Conservation (phyloP, 2,797 vertebrate species). For the Lacerta bilineata region DNA sequence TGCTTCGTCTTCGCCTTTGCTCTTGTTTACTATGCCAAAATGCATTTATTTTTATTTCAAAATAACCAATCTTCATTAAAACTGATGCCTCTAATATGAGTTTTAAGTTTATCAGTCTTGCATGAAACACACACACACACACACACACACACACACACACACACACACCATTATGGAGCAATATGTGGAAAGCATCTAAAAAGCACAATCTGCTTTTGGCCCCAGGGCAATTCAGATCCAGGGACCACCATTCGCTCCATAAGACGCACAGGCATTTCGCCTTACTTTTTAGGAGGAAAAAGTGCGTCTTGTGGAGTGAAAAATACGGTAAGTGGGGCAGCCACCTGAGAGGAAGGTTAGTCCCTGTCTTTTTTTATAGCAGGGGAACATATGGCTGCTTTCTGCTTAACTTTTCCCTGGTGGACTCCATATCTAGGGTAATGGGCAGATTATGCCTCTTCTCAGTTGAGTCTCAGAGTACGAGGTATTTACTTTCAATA, state of each 20-base stretch:
- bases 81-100: background rate
- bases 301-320: too few relatives aligned
- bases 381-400: background rate
- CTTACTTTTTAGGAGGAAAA: too few relatives aligned
- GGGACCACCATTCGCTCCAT: too few relatives aligned
- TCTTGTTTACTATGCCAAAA: background rate
- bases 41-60: background rate
- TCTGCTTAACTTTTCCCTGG: background rate
- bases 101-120: background rate
- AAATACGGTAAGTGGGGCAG: background rate
- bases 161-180: too few relatives aligned
- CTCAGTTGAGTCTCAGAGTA: background rate
- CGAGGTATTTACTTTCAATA: background rate
- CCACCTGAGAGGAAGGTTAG: background rate
- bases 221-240: too few relatives aligned
- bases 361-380: background rate
- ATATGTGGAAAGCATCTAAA: background rate
- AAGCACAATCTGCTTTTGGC: too few relatives aligned
- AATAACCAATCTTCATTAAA: background rate
- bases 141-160: too few relatives aligned
- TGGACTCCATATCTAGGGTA: background rate
- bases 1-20: background rate
- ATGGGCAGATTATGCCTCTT: background rate
- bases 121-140: too few relatives aligned
- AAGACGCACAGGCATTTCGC: too few relatives aligned